phyloP scores from a whole-genome alignment of 2,888 invertebrate species.

The Drosophila mettleri region DNA sequence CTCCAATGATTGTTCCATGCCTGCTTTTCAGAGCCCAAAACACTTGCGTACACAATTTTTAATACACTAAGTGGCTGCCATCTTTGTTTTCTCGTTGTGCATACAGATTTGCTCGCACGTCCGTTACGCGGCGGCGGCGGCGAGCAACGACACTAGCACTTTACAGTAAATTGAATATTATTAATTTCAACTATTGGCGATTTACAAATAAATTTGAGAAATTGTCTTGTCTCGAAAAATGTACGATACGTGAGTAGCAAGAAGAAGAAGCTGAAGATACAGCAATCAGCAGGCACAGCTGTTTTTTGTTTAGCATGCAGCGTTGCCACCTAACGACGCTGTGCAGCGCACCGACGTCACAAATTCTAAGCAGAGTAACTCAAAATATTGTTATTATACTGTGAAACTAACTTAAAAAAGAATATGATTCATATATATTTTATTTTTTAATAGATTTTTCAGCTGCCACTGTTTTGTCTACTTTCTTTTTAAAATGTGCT shows the following conservation, averaged over 20 bases:
- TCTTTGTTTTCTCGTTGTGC: conserved; percentile 46
- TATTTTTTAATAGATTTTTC: neutral
- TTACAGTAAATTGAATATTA: conserved; percentile 25
- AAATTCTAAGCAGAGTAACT: neutral
- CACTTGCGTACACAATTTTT: conserved; percentile 39
- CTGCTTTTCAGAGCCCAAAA: conserved; percentile 20
- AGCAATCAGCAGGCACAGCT: conserved; percentile 50
- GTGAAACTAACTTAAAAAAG: neutral
- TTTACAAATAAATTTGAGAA: conserved; percentile 37
- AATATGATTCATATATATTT: neutral
- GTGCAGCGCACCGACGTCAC: conserved; percentile 37
- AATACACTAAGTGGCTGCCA: conserved; percentile 45
- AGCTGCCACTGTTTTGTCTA: neutral
- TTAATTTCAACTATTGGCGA: conserved; percentile 32
- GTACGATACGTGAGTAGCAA: conserved; percentile 46
- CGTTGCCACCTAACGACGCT: conserved; percentile 45
- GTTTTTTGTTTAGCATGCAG: conserved; percentile 69
- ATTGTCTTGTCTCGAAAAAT: conserved; percentile 52
- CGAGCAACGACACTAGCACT: conserved; percentile 9
- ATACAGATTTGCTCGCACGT: conserved; percentile 11
- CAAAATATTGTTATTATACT: neutral
- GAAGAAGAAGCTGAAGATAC: conserved; percentile 71
- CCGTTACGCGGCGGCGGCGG: conserved; percentile 5
- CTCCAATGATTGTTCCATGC: conserved; percentile 66
- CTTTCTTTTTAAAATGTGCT: neutral